phyloP scores from a whole-genome alignment of 2,113 vertebrate genomes.

The Eptatretus burgeri region DNA sequence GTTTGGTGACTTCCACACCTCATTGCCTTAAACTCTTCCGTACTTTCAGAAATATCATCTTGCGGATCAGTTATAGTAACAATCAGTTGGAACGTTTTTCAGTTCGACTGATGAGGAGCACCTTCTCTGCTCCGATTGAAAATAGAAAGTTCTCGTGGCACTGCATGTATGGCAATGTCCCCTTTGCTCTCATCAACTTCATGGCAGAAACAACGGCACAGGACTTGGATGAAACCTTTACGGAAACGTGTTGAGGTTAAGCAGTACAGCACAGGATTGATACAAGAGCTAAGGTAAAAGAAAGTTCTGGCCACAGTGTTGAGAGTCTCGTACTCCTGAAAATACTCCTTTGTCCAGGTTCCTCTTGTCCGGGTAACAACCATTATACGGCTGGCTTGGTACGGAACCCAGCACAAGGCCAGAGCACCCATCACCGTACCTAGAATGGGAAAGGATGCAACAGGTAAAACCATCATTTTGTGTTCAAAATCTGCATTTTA shows the following conservation, averaged over 20 bases:
- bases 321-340: constrained; percentile 10
- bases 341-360: constrained; percentile 12
- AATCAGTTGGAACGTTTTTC: too few relatives aligned
- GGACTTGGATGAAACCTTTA: constrained; percentile 9
- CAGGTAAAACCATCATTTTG: background rate
- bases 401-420: constrained; percentile 13
- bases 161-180: too few relatives aligned
- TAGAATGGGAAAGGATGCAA: constrained; percentile 5
- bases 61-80: too few relatives aligned
- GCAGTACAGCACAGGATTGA: constrained; percentile 12
- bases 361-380: constrained; percentile 9
- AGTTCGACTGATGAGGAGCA: too few relatives aligned
- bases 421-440: constrained; percentile 10
- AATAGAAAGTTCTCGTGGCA: too few relatives aligned
- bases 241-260: constrained; percentile 11
- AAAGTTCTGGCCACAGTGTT: constrained; percentile 12
- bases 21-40: too few relatives aligned
- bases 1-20: too few relatives aligned
- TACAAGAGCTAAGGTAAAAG: constrained; percentile 12
- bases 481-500: too few relatives aligned
- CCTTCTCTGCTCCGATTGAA: too few relatives aligned
- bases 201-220: constrained; percentile 1
- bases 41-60: too few relatives aligned
- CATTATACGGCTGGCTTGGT: constrained; percentile 12
- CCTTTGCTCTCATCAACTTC: background rate